Percentiles rank a stretch among this genome's conserved stretches.
These are phyloP conservation scores for Sebastiscus albofasciatus DNA, from an alignment of 2,797 vertebrate genomes.

Conservation along the genomic window DNA sequence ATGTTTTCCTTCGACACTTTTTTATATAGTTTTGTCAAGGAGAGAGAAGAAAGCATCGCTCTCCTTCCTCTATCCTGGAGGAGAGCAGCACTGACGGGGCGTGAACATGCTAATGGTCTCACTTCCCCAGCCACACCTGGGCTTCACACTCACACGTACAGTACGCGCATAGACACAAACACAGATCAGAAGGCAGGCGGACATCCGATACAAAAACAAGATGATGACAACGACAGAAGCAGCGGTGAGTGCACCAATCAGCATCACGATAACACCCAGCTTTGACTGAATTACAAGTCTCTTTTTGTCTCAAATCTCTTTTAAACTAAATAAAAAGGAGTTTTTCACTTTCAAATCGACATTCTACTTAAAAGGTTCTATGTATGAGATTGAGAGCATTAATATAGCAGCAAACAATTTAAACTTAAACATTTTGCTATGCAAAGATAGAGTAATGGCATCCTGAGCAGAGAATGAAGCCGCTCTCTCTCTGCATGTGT, in stretches of 20 bases:
- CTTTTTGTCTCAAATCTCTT: not conserved
- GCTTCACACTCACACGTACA: conserved; percentile 42
- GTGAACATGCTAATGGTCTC: conserved; percentile 74
- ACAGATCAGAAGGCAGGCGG: conserved; percentile 1
- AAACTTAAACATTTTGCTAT: too few relatives aligned
- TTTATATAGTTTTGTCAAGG: not conserved
- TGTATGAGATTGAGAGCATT: too few relatives aligned
- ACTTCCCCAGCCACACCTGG: conserved; percentile 68
- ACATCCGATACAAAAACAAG: conserved; percentile 30
- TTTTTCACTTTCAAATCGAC: not conserved
- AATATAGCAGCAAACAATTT: too few relatives aligned
- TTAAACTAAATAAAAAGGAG: not conserved
- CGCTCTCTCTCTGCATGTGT: not conserved
- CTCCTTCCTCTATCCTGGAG: conserved; percentile 12
- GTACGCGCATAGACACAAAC: not conserved
- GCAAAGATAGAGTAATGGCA: too few relatives aligned
- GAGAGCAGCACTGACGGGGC: conserved; percentile 42
- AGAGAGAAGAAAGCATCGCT: not conserved
- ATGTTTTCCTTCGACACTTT: conserved; percentile 1
- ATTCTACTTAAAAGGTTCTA: too few relatives aligned
- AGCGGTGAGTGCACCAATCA: not conserved
- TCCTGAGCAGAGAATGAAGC: not conserved
- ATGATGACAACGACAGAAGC: not conserved
- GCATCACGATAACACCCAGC: not conserved
- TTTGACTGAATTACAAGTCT: not conserved